Conservation (phyloP, 2,113 vertebrate species). For the Eurystomus gularis region DNA sequence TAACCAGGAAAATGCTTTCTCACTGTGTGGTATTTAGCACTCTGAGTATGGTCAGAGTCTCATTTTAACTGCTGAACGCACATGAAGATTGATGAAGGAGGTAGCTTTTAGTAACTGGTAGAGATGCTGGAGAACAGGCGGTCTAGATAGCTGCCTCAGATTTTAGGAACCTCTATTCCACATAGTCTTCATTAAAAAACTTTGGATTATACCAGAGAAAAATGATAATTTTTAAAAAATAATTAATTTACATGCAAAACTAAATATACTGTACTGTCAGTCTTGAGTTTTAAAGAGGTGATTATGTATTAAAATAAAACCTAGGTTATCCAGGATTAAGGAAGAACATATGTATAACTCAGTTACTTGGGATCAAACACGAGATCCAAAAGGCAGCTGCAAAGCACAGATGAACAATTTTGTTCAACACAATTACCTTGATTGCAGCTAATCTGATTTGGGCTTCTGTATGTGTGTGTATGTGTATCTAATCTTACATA, state of each 20-base stretch:
- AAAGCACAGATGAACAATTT: constrained; percentile 72
- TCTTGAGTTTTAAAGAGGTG: neutral
- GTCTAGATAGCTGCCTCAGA: neutral
- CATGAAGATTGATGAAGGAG: neutral
- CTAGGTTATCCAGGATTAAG: neutral
- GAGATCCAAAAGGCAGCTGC: constrained; percentile 72
- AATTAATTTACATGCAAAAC: neutral
- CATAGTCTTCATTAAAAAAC: neutral
- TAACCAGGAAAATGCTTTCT: neutral
- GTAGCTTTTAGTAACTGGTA: neutral
- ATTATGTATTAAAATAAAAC: constrained; percentile 27
- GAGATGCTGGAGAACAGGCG: neutral
- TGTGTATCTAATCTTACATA: constrained; percentile 68
- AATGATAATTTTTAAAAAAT: neutral
- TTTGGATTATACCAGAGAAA: neutral
- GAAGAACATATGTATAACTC: neutral
- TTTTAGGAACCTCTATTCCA: neutral
- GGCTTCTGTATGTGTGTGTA: constrained; percentile 53
- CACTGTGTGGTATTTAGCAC: neutral
- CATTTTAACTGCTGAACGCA: neutral
- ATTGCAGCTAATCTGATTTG: constrained; percentile 82
- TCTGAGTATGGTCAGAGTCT: neutral
- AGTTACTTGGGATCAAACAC: constrained; percentile 75
- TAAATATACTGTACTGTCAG: neutral
- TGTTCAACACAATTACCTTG: constrained; percentile 80